phyloP scores from a whole-genome alignment of 1,140 invertebrate genomes.

The Nebria ingens region DNA sequence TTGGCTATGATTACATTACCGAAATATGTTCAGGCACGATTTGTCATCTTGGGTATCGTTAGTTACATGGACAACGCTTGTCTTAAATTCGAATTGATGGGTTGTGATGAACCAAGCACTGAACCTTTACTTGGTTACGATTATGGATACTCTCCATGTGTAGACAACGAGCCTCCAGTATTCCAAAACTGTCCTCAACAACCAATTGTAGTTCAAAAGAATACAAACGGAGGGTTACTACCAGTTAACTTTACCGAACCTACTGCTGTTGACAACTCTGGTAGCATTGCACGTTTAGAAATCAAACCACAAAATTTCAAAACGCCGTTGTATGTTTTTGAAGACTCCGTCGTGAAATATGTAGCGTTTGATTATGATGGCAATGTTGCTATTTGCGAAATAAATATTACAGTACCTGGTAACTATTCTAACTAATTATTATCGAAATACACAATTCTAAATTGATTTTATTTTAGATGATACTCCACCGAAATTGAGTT shows the following conservation, averaged over 20 bases:
- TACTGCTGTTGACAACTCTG: slow-evolving; percentile 86
- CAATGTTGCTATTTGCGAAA: slow-evolving; percentile 93
- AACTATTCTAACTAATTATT: slow-evolving; percentile 18
- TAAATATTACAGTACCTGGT: slow-evolving; percentile 85
- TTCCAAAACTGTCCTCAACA: slow-evolving; percentile 93
- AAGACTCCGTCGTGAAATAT: slow-evolving; percentile 89
- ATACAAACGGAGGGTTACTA: slow-evolving; percentile 71
- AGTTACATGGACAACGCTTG: slow-evolving; percentile 95
- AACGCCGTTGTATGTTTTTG: slow-evolving; percentile 79
- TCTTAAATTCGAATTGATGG: slow-evolving; percentile 92
- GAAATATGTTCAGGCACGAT: slow-evolving; percentile 84
- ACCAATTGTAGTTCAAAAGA: slow-evolving; percentile 80
- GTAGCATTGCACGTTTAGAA: slow-evolving; percentile 83
- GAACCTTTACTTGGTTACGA: slow-evolving; percentile 85
- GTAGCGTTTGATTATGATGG: slow-evolving; percentile 94
- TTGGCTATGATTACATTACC: slow-evolving; percentile 91
- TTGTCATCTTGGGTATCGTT: slow-evolving; percentile 87
- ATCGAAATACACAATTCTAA: slow-evolving; percentile 1
- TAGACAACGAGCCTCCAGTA: slow-evolving; percentile 91
- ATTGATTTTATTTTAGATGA: slow-evolving; percentile 50
- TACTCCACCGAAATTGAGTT: slow-evolving; percentile 85
- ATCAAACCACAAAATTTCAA: slow-evolving; percentile 83
- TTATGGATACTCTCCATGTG: slow-evolving; percentile 86
- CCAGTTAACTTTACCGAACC: slow-evolving; percentile 90
- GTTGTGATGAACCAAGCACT: slow-evolving; percentile 73